phyloP scores from a whole-genome alignment of 2,797 vertebrate species.

The Coendou prehensilis region DNA sequence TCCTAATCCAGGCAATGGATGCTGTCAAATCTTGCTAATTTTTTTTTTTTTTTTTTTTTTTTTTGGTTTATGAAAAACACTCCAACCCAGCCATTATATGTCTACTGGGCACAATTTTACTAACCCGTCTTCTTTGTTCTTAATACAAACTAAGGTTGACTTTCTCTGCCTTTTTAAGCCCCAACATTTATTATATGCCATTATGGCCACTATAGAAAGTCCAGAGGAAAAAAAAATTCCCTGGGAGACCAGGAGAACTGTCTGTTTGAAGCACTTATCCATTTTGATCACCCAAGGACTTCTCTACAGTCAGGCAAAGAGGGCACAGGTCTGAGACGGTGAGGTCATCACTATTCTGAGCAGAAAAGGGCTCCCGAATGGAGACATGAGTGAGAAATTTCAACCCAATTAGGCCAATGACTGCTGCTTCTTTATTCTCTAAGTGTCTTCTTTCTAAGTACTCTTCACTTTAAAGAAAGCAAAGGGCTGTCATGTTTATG shows the following conservation, averaged over 20 bases:
- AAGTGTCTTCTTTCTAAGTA: background rate
- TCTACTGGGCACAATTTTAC: background rate
- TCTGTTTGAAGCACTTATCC: background rate
- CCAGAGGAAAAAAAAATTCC: background rate
- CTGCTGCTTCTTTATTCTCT: background rate
- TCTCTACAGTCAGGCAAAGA: background rate
- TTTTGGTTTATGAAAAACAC: background rate
- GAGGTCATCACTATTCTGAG: background rate
- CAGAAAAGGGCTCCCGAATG: background rate
- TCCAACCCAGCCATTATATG: background rate
- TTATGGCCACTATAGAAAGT: background rate
- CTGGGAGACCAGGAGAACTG: background rate
- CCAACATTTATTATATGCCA: background rate
- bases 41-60: background rate
- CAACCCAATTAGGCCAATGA: background rate
- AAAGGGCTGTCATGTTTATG: background rate
- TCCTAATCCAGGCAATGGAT: background rate
- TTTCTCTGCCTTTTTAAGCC: conserved; percentile 41
- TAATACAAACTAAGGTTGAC: background rate
- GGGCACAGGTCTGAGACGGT: background rate
- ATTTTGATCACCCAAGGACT: background rate
- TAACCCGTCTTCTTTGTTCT: background rate
- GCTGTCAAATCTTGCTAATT: background rate
- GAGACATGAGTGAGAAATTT: background rate
- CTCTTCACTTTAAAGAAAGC: conserved; percentile 4